Percentiles rank a stretch among this genome's conserved stretches.
Conservation (phyloP, 2,888 invertebrate genomes). For the Lissonota sp. region DNA sequence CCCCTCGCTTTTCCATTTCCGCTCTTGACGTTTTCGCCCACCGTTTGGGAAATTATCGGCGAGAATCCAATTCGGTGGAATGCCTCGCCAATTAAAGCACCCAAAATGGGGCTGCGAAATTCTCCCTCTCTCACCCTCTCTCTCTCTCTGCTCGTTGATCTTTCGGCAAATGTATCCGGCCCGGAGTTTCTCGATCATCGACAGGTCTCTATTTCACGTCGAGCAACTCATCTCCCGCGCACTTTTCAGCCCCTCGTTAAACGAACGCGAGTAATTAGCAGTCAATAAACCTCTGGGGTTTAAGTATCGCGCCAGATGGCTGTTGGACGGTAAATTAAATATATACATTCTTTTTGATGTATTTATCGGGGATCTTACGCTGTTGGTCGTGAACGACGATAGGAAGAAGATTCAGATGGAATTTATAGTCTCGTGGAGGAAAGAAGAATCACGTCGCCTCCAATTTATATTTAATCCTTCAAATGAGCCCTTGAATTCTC, state of each 20-base stretch:
- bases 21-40: conserved; percentile 21
- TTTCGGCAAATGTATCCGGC: neutral
- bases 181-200: neutral
- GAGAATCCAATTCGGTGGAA: conserved; percentile 56
- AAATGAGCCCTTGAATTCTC: neutral
- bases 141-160: conserved; percentile 1
- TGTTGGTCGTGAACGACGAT: neutral
- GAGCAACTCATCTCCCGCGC: conserved; percentile 9
- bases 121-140: conserved; percentile 1
- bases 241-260: neutral
- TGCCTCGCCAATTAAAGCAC: conserved; percentile 44
- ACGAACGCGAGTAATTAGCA: conserved; percentile 50
- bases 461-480: no score
- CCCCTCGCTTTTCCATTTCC: conserved; percentile 32
- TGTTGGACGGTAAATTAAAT: conserved; percentile 2
- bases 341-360: conserved; percentile 15
- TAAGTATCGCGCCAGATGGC: neutral
- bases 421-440: no score
- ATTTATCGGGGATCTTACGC: no score
- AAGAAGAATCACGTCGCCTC: no score
- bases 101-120: conserved; percentile 10
- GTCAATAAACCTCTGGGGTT: conserved; percentile 34
- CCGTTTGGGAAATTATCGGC: conserved; percentile 53
- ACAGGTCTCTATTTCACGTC: neutral
- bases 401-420: no score